Conservation (phyloP, 2,888 invertebrate species). For the Andrena haemorrhoa region DNA sequence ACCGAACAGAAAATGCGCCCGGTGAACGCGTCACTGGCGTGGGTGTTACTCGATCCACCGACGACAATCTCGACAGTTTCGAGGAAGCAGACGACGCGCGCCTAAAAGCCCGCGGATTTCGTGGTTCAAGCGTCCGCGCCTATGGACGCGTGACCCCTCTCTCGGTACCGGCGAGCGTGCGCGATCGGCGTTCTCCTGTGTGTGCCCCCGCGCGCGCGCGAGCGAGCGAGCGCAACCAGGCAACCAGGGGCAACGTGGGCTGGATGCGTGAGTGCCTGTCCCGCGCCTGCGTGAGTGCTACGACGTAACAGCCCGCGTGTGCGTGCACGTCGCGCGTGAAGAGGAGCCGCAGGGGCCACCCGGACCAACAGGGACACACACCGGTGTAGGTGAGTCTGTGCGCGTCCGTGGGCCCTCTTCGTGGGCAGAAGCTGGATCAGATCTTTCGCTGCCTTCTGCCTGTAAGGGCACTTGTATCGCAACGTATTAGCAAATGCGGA, state of each 20-base stretch:
- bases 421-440: slow-evolving; percentile 7
- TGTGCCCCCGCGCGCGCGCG: slow-evolving; percentile 36
- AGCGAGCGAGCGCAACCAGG: slow-evolving; percentile 38
- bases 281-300: slow-evolving; percentile 65
- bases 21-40: slow-evolving; percentile 49
- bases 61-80: not conserved
- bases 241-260: slow-evolving; percentile 61
- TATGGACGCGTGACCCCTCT: slow-evolving; percentile 56
- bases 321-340: slow-evolving; percentile 64
- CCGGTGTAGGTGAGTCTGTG: slow-evolving; percentile 58
- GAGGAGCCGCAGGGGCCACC: slow-evolving; percentile 66
- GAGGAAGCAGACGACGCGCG: slow-evolving; percentile 16
- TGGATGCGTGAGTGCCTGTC: slow-evolving; percentile 69
- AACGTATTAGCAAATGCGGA: too few relatives aligned
- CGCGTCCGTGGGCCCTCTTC: not conserved
- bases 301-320: slow-evolving; percentile 58
- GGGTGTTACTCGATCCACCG: slow-evolving; percentile 47
- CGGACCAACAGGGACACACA: slow-evolving; percentile 57
- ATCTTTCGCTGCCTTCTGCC: not conserved
- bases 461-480: not conserved
- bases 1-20: slow-evolving; percentile 48
- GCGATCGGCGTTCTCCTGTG: slow-evolving; percentile 40
- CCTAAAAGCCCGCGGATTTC: slow-evolving; percentile 12
- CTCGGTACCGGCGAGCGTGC: slow-evolving; percentile 48
- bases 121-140: slow-evolving; percentile 48